phyloP scores from a whole-genome alignment of 2,113 vertebrate genomes.

The Sciurus niger region DNA sequence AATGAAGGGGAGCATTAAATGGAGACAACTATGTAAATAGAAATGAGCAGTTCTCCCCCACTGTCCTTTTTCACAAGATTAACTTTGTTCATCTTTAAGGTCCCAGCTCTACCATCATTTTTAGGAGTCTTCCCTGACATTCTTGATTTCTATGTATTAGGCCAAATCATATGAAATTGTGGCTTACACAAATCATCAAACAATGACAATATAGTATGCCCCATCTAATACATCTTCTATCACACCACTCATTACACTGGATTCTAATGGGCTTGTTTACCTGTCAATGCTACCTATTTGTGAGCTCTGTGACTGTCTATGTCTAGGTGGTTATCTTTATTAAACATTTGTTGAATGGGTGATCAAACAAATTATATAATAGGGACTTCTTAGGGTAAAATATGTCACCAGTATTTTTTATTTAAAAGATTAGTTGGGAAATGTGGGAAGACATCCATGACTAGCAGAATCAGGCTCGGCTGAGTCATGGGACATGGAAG shows the following conservation, averaged over 20 bases:
- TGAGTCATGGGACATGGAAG: too few relatives aligned
- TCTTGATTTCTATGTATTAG: neutral
- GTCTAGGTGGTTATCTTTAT: neutral
- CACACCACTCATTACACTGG: neutral
- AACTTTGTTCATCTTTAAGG: neutral
- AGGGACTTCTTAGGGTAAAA: neutral
- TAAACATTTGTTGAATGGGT: neutral
- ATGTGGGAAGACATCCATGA: neutral
- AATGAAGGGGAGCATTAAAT: neutral
- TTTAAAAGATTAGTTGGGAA: conserved; percentile 45
- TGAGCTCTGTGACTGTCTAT: neutral
- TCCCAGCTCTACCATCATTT: neutral
- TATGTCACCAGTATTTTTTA: neutral
- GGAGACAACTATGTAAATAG: neutral
- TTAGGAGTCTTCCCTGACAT: neutral
- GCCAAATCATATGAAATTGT: neutral
- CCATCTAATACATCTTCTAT: neutral
- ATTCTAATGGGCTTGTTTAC: neutral
- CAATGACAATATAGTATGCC: neutral
- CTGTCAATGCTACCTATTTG: neutral
- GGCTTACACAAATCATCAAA: neutral
- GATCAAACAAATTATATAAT: neutral
- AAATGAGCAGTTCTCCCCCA: neutral
- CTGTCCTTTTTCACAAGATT: neutral
- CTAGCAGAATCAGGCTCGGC: too few relatives aligned